Conservation (phyloP, 2,797 vertebrate species). For the Enteromius treurensis region DNA sequence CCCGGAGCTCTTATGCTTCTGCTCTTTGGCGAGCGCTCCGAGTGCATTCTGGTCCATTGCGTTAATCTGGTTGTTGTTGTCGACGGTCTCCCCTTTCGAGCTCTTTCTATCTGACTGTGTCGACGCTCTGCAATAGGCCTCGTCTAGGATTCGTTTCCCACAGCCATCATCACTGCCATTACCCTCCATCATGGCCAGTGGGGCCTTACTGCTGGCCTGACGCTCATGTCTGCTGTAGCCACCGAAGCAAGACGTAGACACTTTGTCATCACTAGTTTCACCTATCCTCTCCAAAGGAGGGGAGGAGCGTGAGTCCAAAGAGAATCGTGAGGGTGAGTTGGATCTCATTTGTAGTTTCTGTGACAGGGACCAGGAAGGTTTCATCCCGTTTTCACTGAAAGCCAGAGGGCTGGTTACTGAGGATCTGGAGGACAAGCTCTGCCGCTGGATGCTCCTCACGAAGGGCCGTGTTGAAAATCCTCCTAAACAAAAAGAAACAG, state of each 20-base stretch:
- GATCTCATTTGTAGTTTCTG: conserved; percentile 93
- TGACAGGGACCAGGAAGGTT: conserved; percentile 92
- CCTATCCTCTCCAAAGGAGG: conserved; percentile 94
- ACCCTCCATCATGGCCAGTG: conserved; percentile 90
- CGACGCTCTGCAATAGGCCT: conserved; percentile 78
- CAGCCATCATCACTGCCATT: conserved; percentile 81
- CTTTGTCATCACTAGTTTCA: conserved; percentile 89
- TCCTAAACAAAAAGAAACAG: conserved; percentile 73
- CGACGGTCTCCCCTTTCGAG: conserved; percentile 80
- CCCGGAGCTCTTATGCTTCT: conserved; percentile 76
- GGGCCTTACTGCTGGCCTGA: conserved; percentile 83
- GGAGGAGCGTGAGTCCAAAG: conserved; percentile 92
- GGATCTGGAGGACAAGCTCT: conserved; percentile 91
- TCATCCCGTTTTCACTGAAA: conserved; percentile 86
- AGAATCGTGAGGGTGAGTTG: conserved; percentile 91
- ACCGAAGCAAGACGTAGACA: conserved; percentile 92
- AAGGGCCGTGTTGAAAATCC: conserved; percentile 96
- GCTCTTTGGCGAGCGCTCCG: conserved; percentile 86
- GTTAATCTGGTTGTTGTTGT: conserved; percentile 94
- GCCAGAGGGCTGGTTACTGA: conserved; percentile 94
- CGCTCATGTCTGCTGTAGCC: conserved; percentile 85
- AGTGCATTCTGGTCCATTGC: conserved; percentile 90
- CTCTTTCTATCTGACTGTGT: conserved; percentile 79
- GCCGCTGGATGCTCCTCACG: conserved; percentile 94
- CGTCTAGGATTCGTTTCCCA: conserved; percentile 74